phyloP scores from a whole-genome alignment of 2,113 vertebrate species.

The Axis porcinus region DNA sequence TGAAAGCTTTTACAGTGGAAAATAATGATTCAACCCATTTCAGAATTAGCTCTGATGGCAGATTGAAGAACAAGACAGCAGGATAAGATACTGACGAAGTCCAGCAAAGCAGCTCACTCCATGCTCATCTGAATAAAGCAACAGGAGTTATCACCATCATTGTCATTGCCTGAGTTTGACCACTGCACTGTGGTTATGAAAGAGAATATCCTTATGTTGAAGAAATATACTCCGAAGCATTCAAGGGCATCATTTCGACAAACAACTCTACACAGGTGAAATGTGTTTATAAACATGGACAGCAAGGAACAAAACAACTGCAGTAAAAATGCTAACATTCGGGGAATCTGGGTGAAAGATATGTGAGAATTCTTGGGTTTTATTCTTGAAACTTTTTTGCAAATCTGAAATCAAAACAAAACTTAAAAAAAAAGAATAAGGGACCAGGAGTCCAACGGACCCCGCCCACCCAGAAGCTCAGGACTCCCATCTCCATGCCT shows the following conservation, averaged over 20 bases:
- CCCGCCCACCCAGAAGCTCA: not conserved
- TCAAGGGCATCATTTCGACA: not conserved
- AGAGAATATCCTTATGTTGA: not conserved
- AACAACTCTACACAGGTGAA: not conserved
- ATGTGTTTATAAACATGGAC: not conserved
- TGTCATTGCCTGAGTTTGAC: not conserved
- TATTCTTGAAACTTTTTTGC: not conserved
- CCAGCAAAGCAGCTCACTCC: not conserved
- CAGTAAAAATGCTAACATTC: not conserved
- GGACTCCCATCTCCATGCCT: not conserved
- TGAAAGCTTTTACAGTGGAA: not conserved
- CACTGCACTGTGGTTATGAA: not conserved
- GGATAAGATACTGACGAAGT: not conserved
- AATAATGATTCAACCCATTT: not conserved
- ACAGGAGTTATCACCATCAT: not conserved
- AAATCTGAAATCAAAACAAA: constrained; percentile 2
- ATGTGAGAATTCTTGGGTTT: not conserved
- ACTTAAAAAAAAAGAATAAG: not conserved
- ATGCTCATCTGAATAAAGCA: not conserved
- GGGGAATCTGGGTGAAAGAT: not conserved
- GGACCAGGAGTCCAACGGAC: not conserved
- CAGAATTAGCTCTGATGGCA: not conserved
- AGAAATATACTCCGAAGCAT: not conserved
- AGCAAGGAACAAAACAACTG: not conserved
- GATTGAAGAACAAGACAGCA: not conserved